Base-by-base conservation (phyloP, 2,797 vertebrate species). In the Cirrhinus molitorella region DNA sequence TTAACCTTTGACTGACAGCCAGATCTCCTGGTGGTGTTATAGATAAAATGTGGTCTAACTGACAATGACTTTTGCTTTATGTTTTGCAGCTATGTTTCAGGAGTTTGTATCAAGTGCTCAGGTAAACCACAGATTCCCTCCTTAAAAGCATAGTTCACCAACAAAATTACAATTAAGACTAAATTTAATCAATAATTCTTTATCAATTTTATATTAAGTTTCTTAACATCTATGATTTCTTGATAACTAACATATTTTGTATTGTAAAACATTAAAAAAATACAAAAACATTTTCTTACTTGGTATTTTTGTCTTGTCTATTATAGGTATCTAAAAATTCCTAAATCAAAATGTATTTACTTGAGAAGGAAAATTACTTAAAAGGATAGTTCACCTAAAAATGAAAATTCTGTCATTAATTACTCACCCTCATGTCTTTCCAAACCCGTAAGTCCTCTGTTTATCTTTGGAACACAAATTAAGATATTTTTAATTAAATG, bases 41-140 rank as follows among this genome's bases (percentile, higher is more conserved):
- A 57, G 65, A 76, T 83, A 57, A 83, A 14, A 55, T 75, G 47
- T 71, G 74, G 51, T 83, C 11, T 83, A 78, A 83, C 73, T 51
- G 65, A 59, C 16, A 2, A n/a, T 34, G 43, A 57, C 2, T 3
- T 59, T 16, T 78, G 53, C 80, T 72, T 70, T 61, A 25, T 81
- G 53, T 81, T 68, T 78, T 68, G 51, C 80, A 90, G 91, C 72
- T 91, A 90, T 76, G 80, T 82, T 59, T 87, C 88, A 49, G 89
- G 85, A 55, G 77, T 76, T 72, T 85, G 79, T 73, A 72, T 75
- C 47, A 80, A 49, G 34, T 88, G 84, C 71, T 88, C 87, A 88
- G 88, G 89, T 90, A 88, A 88, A 72, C 47, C 17, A 23, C 25
- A 13, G 57, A 23, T 63, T 51, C 21, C 17, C 12, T 23, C 12